These are phyloP conservation scores for Vidua macroura DNA, from an alignment of 2,113 vertebrate species.

Conservation along the genomic window DNA sequence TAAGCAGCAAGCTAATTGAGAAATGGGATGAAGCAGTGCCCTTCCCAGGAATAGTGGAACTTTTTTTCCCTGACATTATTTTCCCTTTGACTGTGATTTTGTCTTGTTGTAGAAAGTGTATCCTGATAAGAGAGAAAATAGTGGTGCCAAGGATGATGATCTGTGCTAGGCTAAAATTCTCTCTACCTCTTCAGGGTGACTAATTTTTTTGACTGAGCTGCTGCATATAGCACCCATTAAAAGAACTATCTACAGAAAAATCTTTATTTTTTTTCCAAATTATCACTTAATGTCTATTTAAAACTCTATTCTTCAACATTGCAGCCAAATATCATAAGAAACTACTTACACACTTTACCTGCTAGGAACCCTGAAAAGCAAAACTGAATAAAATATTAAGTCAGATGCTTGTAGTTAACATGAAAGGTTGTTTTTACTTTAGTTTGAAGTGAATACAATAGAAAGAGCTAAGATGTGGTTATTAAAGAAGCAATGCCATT, in stretches of 20 bases:
- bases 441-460: constrained; percentile 66
- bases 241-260: constrained; percentile 55
- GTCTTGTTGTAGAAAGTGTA: constrained; percentile 61
- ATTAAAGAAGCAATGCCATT: constrained; percentile 64
- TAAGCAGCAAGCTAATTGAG: constrained; percentile 41
- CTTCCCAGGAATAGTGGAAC: constrained; percentile 36
- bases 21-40: constrained; percentile 2
- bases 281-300: constrained; percentile 47
- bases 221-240: constrained; percentile 44
- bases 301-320: constrained; percentile 46
- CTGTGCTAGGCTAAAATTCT: constrained; percentile 66
- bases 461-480: constrained; percentile 66
- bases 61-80: background rate
- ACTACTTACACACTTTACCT: constrained; percentile 6
- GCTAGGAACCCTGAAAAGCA: constrained; percentile 52
- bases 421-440: constrained; percentile 26
- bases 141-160: constrained; percentile 63
- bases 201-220: constrained; percentile 70
- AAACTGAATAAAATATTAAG: constrained; percentile 31
- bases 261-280: constrained; percentile 27
- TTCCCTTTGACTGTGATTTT: constrained; percentile 48
- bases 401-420: constrained; percentile 57
- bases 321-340: constrained; percentile 61
- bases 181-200: constrained; percentile 77
- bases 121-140: constrained; percentile 73